These are phyloP conservation scores for Pristionchus entomophagus DNA, from an alignment of 2,888 invertebrate species.

Conservation along the genomic window DNA sequence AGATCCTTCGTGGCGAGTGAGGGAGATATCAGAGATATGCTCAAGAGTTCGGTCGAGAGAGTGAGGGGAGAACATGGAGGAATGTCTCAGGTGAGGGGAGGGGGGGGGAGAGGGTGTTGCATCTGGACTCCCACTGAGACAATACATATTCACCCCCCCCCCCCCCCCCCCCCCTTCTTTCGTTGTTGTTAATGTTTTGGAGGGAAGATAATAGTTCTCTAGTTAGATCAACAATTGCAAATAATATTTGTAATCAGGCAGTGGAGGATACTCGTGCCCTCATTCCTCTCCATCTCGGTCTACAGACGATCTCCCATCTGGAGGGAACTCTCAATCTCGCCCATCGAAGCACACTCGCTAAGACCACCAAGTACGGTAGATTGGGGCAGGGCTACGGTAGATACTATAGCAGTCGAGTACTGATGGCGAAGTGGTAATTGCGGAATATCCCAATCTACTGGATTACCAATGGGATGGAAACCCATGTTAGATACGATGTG, in stretches of 20 bases:
- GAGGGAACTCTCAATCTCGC: background rate
- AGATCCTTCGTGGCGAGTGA: background rate
- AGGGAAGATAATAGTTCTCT: no score
- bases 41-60: background rate
- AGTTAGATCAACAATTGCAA: no score
- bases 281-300: conserved; percentile 25
- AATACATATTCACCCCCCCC: no score
- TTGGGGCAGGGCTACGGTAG: no score
- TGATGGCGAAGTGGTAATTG: no score
- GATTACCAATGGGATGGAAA: no score
- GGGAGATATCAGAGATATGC: background rate
- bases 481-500: no score
- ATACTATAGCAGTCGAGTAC: no score
- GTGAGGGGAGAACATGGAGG: background rate
- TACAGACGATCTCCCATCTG: conserved; percentile 32
- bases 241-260: background rate
- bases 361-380: conserved; percentile 14
- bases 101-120: background rate
- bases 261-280: conserved; percentile 33
- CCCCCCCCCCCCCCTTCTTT: no score
- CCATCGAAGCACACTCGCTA: background rate
- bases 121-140: background rate
- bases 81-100: background rate
- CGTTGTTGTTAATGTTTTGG: no score
- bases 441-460: no score